Base-by-base conservation (phyloP, 2,797 vertebrate genomes). In the Parauchenoglanis punctatus region DNA sequence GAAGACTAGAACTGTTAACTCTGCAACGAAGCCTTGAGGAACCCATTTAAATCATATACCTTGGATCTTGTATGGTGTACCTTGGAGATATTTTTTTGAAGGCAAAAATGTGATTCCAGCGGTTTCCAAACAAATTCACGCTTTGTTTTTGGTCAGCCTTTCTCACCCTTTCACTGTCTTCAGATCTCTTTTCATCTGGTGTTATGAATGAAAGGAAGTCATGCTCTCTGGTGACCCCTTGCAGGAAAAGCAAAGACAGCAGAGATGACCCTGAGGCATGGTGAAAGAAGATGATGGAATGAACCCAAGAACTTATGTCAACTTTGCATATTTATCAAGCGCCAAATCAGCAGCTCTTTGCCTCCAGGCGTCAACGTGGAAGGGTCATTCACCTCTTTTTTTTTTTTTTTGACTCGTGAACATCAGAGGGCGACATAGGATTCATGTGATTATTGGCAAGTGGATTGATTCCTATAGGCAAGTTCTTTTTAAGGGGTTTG, bases 131-230 rank as follows among this genome's bases (percentile, higher is more conserved):
- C 1, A 28, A 25, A 40, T 25, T 28, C 10, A 54, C 44, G 67
- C 70, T 85, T 85, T 87, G 61, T 65, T 59, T 7, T 59, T 13
- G 31, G 31, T 59, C 77, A 59, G 13, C 59, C 61, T 70, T 70
- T 84, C n/a, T 78, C 31, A 23, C 56, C 25, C 72, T 67, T 23
- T 63, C 31, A 76, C 31, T 46, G 54, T 28, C 73, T 84, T 59
- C 61, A 31, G 81, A 59, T 59, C 58, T 84, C 52, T 80, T 65
- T 77, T 83, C 68, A 88, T 77, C 83, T 67, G 73, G 63, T 54
- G 63, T 59, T 85, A 68, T 73, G 67, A 67, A 86, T 83, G 58
- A 84, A 35, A 87, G 63, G 65, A 88, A 85, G 52, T 86, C 13
- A 23, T 81, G 78, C 52, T 73, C 56, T 72, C 10, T 25, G 20